phyloP scores from a whole-genome alignment of 1,140 invertebrate species.

The Linepithema humile region DNA sequence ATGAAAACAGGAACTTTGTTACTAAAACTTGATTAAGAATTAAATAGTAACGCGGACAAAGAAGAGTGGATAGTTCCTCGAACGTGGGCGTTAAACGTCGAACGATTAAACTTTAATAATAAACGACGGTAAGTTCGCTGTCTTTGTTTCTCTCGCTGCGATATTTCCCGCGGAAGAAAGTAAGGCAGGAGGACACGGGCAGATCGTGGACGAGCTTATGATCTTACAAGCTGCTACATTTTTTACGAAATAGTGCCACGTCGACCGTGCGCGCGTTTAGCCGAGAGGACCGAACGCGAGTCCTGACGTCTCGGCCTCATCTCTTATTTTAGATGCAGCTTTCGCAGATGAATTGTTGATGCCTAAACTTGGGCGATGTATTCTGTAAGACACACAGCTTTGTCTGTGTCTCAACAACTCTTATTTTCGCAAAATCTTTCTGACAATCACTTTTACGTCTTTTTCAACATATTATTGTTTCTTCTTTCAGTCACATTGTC shows the following conservation, averaged over 20 bases:
- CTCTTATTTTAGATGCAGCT: conserved; percentile 22
- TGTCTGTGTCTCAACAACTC: no score
- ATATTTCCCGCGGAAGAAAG: background rate
- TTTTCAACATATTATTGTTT: no score
- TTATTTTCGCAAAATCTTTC: no score
- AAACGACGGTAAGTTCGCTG: background rate
- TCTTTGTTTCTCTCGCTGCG: background rate
- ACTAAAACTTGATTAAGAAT: conserved; percentile 1
- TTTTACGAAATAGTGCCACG: conserved; percentile 60
- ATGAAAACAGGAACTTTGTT: background rate
- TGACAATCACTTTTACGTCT: no score
- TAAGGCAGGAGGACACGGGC: background rate
- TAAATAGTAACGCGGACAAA: no score
- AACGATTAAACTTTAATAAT: conserved; percentile 21
- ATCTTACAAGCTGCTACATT: conserved; percentile 56
- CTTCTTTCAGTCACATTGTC: no score
- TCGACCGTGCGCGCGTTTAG: conserved; percentile 39
- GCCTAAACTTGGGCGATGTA: background rate
- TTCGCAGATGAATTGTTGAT: conserved; percentile 17
- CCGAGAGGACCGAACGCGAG: background rate
- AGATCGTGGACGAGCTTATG: conserved; percentile 3
- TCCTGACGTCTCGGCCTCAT: background rate
- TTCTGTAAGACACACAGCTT: background rate
- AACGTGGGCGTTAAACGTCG: background rate
- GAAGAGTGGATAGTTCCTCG: no score